Conservation (phyloP, 2,888 invertebrate genomes). For the Synergus gifuensis region DNA sequence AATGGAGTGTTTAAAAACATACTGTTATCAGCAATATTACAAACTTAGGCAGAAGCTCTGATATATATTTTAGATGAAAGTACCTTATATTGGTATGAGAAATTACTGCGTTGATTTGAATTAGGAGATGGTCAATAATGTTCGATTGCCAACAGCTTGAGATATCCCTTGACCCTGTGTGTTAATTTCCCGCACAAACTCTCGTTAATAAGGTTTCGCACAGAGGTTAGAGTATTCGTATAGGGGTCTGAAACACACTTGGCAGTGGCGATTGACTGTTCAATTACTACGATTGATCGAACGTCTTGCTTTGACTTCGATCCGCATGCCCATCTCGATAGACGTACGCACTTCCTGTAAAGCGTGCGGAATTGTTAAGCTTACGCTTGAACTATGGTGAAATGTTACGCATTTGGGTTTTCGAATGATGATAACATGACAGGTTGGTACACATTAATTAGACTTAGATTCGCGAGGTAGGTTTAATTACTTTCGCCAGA, state of each 20-base stretch:
- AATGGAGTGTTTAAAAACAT: background rate
- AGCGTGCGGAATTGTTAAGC: background rate
- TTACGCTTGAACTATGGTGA: background rate
- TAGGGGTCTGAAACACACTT: conserved; percentile 12
- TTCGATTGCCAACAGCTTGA: background rate
- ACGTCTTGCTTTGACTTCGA: conserved; percentile 34
- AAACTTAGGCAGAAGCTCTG: too few relatives aligned
- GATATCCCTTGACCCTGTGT: conserved; percentile 15
- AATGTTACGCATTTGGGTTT: conserved; percentile 12
- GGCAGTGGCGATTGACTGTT: conserved; percentile 19
- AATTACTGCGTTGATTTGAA: background rate
- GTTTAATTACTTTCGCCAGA: conserved; percentile 76
- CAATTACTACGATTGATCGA: conserved; percentile 37
- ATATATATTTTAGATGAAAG: background rate
- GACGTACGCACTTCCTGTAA: background rate
- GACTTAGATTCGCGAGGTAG: conserved; percentile 72
- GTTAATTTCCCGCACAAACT: conserved; percentile 25
- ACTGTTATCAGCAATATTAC: too few relatives aligned
- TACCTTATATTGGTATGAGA: background rate
- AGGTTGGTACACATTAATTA: conserved; percentile 75
- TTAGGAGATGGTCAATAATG: background rate
- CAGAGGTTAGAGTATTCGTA: conserved; percentile 7
- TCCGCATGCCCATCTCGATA: conserved; percentile 15
- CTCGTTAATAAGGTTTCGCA: conserved; percentile 25
- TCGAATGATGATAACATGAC: conserved; percentile 55